Conservation (phyloP, 1,140 invertebrate species). For the Prorops nasuta region DNA sequence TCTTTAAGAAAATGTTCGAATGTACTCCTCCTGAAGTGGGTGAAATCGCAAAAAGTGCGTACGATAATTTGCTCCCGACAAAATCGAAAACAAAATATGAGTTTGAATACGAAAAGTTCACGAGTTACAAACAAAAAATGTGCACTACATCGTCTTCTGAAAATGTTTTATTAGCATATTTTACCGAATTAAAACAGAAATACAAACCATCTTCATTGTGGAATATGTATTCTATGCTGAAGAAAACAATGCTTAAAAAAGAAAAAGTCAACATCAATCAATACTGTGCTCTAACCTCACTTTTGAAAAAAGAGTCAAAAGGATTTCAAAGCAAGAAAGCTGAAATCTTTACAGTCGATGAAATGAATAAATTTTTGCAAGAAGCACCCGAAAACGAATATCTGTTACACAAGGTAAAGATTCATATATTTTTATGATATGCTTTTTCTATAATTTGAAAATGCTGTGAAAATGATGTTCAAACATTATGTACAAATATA, state of each 20-base stretch:
- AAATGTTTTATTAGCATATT: not conserved
- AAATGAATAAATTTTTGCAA: not conserved
- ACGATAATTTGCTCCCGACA: not conserved
- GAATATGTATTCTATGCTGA: not conserved
- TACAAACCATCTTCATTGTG: not conserved
- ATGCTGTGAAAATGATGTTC: too few species aligned
- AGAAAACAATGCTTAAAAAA: not conserved
- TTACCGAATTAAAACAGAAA: not conserved
- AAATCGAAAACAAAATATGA: not conserved
- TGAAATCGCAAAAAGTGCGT: not conserved
- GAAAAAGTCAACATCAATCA: not conserved
- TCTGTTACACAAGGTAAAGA: not conserved
- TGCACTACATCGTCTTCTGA: not conserved
- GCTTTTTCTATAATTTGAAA: too few species aligned
- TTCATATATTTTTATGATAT: too few species aligned
- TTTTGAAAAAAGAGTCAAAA: not conserved
- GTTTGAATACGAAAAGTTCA: not conserved
- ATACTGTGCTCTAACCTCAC: not conserved
- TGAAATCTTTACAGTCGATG: not conserved
- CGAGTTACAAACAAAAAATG: not conserved
- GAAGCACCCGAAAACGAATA: not conserved
- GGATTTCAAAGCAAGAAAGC: slow-evolving; percentile 2
- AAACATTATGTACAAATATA: not conserved
- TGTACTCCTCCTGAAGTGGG: not conserved
- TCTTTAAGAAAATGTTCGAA: too few species aligned